These are phyloP conservation scores for Trematocara zebra DNA, from an alignment of 2,113 vertebrate species.

Conservation along the genomic window DNA sequence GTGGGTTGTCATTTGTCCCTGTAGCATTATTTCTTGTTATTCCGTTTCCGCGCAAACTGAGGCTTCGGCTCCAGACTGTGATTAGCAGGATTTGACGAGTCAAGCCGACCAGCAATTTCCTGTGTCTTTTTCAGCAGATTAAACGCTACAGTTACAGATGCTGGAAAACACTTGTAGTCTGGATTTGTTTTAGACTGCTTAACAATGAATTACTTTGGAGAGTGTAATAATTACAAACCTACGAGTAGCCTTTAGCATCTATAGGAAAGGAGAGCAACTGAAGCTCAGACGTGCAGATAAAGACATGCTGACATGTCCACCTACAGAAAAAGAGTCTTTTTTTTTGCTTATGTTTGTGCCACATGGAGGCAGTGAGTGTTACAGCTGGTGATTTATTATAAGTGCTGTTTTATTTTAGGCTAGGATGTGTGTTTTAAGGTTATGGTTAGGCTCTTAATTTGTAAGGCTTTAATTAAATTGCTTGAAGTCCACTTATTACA, in stretches of 20 bases:
- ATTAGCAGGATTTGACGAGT: slow-evolving; percentile 45
- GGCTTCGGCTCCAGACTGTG: slow-evolving; percentile 21
- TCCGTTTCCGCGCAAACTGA: slow-evolving; percentile 4
- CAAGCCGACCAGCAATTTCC: slow-evolving; percentile 13
- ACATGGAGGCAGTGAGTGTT: background rate
- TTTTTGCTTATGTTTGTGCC: background rate
- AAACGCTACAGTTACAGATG: background rate
- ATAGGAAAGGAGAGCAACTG: background rate
- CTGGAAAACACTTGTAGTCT: background rate
- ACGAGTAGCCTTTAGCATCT: background rate
- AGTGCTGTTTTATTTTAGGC: background rate
- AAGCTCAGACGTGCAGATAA: background rate
- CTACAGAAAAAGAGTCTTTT: background rate
- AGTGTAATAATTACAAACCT: background rate
- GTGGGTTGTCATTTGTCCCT: slow-evolving; percentile 44
- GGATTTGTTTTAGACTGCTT: background rate
- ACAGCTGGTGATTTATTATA: background rate
- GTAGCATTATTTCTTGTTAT: slow-evolving; percentile 45
- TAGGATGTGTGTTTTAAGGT: background rate
- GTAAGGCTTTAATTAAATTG: background rate
- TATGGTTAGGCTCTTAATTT: background rate
- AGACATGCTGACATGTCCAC: background rate
- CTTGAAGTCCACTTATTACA: background rate
- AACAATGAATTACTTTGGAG: background rate
- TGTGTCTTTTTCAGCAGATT: slow-evolving; percentile 27